Evolutionary conservation across 2,888 invertebrate genomes (phyloP), one percentile per base, ranked within the genome.

Genomic region (Agrochola lota): DNA sequence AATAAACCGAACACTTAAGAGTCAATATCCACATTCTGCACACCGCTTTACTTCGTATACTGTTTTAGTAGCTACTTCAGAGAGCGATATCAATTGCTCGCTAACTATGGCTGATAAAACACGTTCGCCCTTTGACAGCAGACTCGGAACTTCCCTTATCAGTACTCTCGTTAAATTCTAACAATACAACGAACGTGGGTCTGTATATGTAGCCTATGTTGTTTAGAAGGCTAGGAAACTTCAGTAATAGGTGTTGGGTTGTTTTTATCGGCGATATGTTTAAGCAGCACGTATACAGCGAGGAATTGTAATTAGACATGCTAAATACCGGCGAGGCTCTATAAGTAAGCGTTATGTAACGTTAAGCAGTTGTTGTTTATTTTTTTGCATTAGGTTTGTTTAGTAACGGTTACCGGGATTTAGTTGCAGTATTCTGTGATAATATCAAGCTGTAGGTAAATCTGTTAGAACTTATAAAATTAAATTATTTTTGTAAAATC

Each of bases 101-200:
- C 82, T 85, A 85, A 88, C 87, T 85, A 85, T 80, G 71, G 77
- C 84, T 86, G 91, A 92, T 91, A 91, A 91, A 83, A 86, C 84
- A 88, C 84, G 84, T 75, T 80, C 83, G 75, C 85, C 88, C 88
- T 92, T 91, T 91, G 91, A 92, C 89, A 89, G 87, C 73, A 77
- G 78, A 77, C 83, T 82, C 74, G 80, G 77, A 87, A 89, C 85
- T 88, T 81, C 74, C 74, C 87, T 88, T 88, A 89, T 90, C 89
- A 84, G 85, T 66, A 74, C 68, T 84, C 87, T 89, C 87, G 87
- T 91, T 91, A 89, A 82, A 82, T 77, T 78, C 64, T 80, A 81
- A 88, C 88, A 87, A 87, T 77, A 83, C 68, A 83, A 35, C 68
- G 76, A 84, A 83, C 83, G 79, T 79, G 78, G 71, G 7, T 71